Percentiles rank a stretch among this genome's conserved stretches.
These are phyloP conservation scores for Coracopsis vasa DNA, from an alignment of 2,113 vertebrate species.

Conservation along the genomic window DNA sequence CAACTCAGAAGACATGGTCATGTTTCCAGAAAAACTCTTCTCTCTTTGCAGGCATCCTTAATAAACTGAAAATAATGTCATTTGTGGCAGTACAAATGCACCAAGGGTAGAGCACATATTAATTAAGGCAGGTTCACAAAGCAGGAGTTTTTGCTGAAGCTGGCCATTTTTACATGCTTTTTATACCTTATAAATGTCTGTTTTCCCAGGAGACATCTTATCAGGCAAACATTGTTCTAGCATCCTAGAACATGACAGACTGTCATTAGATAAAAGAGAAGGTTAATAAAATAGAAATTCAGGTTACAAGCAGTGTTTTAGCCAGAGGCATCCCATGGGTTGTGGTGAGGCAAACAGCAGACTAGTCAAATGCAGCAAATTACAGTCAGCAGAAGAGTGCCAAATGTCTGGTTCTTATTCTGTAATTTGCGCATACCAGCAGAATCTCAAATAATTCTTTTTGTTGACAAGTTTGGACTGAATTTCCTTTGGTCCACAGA, in stretches of 20 bases:
- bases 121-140: slow-evolving; percentile 4
- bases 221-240: slow-evolving; percentile 56
- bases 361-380: slow-evolving; percentile 28
- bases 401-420: background rate
- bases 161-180: slow-evolving; percentile 31
- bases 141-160: slow-evolving; percentile 31
- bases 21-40: background rate
- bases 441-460: background rate
- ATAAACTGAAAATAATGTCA: slow-evolving; percentile 21
- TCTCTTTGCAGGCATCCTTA: background rate
- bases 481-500: background rate
- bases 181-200: slow-evolving; percentile 43
- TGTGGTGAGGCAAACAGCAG: slow-evolving; percentile 6
- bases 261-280: slow-evolving; percentile 68
- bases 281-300: slow-evolving; percentile 69
- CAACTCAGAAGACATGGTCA: background rate
- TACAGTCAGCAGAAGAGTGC: background rate
- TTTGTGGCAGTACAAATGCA: background rate
- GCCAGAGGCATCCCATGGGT: slow-evolving; percentile 34
- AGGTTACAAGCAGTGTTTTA: slow-evolving; percentile 53
- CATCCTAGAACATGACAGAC: slow-evolving; percentile 63
- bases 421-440: background rate
- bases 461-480: background rate
- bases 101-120: background rate
- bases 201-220: slow-evolving; percentile 50